These are phyloP conservation scores for Esperia sulphurella DNA, from an alignment of 2,888 invertebrate species.

Conservation along the genomic window DNA sequence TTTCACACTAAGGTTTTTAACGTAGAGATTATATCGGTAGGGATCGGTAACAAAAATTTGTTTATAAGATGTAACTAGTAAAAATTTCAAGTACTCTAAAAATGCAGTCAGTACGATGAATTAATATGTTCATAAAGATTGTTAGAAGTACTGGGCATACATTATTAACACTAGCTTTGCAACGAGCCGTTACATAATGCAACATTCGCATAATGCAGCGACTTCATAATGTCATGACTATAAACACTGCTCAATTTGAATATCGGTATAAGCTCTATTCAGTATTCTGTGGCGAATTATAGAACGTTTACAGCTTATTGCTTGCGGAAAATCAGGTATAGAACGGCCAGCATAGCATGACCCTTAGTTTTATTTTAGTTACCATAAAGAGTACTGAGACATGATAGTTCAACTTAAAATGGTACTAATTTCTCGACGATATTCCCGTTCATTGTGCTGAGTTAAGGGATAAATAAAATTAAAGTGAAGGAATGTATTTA, in stretches of 20 bases:
- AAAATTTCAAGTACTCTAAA: background rate
- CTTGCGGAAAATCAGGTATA: constrained; percentile 9
- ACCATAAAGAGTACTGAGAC: background rate
- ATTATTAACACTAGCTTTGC: background rate
- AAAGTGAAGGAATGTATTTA: constrained; percentile 3
- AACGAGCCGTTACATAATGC: background rate
- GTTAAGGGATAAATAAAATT: constrained; percentile 7
- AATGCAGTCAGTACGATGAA: background rate
- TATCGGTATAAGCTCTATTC: constrained; percentile 6
- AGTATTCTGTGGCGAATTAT: constrained; percentile 9
- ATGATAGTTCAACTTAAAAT: background rate
- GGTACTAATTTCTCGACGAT: background rate
- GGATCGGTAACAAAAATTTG: too few relatives aligned
- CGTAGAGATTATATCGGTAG: too few relatives aligned
- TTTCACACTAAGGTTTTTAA: too few relatives aligned
- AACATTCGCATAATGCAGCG: constrained; percentile 1
- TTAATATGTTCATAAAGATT: too few relatives aligned
- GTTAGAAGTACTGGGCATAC: too few relatives aligned
- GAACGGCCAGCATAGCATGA: constrained; percentile 2
- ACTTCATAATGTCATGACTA: background rate
- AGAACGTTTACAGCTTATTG: constrained; percentile 10
- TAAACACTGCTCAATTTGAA: constrained; percentile 3
- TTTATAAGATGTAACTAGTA: too few relatives aligned
- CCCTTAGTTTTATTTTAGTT: background rate
- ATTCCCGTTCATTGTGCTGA: constrained; percentile 4